Percentiles rank a stretch among this genome's conserved stretches.
Conservation (phyloP, 2,888 invertebrate genomes). For the Drosophila ustulata region DNA sequence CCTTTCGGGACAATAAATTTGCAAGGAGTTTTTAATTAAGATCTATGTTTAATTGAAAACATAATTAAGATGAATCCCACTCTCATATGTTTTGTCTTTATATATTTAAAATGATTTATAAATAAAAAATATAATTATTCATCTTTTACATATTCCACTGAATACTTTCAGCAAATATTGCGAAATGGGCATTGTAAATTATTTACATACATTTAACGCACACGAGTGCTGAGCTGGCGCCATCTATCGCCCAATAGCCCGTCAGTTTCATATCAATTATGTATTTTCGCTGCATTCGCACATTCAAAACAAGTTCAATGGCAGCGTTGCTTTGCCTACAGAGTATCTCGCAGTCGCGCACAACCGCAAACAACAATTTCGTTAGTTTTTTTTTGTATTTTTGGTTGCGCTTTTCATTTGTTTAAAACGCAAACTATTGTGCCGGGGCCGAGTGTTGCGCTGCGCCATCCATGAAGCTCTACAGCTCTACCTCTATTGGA, state of each 20-base stretch:
- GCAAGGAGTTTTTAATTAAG: too few relatives aligned
- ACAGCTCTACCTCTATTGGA: conserved; percentile 1
- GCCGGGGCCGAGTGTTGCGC: conserved; percentile 15
- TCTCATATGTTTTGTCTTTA: too few relatives aligned
- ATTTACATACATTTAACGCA: background rate
- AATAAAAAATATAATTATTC: too few relatives aligned
- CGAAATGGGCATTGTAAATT: background rate
- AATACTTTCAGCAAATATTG: too few relatives aligned
- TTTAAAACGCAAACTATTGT: conserved; percentile 81
- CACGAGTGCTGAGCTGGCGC: background rate
- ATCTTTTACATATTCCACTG: too few relatives aligned
- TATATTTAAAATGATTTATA: too few relatives aligned
- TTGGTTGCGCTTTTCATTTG: conserved; percentile 76
- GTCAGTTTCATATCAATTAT: background rate
- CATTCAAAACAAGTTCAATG: background rate
- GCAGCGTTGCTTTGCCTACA: background rate
- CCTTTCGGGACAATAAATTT: too few relatives aligned
- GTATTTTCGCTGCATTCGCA: background rate
- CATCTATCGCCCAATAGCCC: background rate
- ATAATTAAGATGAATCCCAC: too few relatives aligned
- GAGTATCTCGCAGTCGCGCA: background rate
- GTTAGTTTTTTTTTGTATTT: conserved; percentile 24
- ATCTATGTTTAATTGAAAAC: too few relatives aligned
- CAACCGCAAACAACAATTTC: background rate
- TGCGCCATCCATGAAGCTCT: conserved; percentile 5